phyloP scores from a whole-genome alignment of 1,140 invertebrate species.

The silkworm (Bombyx mori) region ASM3026992v2 NC_085131.1:5452001-5452500 shows the following conservation, averaged over 20 bases:
- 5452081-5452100: too few species aligned
- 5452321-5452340: constrained; percentile 80
- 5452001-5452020: too few species aligned
- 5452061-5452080: too few species aligned
- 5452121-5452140: too few species aligned
- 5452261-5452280: background rate
- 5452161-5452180: too few species aligned
- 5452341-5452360: constrained; percentile 93
- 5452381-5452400: constrained; percentile 83
- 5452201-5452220: too few species aligned
- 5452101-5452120: too few species aligned
- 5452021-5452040: too few species aligned
- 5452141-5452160: too few species aligned
- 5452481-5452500: constrained; percentile 91
- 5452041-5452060: too few species aligned
- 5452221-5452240: too few species aligned
- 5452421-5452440: constrained; percentile 89
- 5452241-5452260: background rate
- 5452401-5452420: constrained; percentile 95
- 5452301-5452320: background rate
- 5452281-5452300: background rate
- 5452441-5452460: constrained; percentile 85
- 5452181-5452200: too few species aligned
- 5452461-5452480: constrained; percentile 94
- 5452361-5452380: constrained; percentile 80